Conservation (phyloP, 2,797 vertebrate species). For the Danionella dracula region DNA sequence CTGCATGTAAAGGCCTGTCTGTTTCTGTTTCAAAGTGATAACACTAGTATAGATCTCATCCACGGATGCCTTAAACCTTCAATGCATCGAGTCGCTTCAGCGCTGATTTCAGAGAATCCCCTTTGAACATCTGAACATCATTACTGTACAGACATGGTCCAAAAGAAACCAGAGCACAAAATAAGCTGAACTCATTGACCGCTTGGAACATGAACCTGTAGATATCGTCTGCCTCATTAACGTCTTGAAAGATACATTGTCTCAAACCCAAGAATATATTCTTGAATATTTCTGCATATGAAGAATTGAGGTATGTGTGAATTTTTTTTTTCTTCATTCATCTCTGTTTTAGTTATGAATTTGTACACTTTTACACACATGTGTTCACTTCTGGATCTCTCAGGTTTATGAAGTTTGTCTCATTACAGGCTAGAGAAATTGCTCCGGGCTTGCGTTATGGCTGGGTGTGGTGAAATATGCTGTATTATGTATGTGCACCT, state of each 20-base stretch:
- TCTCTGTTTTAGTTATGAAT: neutral
- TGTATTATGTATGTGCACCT: constrained; percentile 31
- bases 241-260: too few species aligned
- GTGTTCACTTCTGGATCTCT: too few species aligned
- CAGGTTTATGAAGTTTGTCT: neutral
- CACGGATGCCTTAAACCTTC: neutral
- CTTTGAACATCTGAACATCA: neutral
- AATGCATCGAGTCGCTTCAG: neutral
- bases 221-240: too few species aligned
- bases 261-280: neutral
- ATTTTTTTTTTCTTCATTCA: neutral
- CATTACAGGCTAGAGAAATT: neutral
- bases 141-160: neutral
- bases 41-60: neutral
- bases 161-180: neutral
- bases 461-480: neutral
- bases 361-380: neutral
- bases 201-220: too few species aligned
- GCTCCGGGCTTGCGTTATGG: neutral
- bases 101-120: neutral
- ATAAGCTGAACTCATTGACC: neutral
- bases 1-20: constrained; percentile 24
- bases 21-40: constrained; percentile 17
- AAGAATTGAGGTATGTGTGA: too few species aligned
- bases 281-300: neutral